phyloP scores from a whole-genome alignment of 2,888 invertebrate genomes.

The Zaprionus obscuricornis region DNA sequence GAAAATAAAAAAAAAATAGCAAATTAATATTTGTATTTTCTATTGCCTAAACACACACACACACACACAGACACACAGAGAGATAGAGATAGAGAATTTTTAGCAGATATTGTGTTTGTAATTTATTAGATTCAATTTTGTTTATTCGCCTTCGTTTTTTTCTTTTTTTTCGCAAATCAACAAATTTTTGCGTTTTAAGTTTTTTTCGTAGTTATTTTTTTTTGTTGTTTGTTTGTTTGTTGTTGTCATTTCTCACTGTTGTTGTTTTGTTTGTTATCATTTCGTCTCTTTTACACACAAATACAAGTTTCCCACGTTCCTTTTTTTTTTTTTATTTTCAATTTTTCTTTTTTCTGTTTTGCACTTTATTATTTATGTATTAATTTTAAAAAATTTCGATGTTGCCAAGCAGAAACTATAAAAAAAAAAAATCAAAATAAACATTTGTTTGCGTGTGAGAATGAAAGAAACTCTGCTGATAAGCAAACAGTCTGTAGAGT shows the following conservation, averaged over 20 bases:
- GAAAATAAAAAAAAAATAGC: constrained; percentile 15
- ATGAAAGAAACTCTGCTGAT: constrained; percentile 44
- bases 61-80: background rate
- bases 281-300: constrained; percentile 1
- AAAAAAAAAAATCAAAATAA: constrained; percentile 9
- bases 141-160: no score
- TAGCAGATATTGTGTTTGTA: constrained; percentile 30
- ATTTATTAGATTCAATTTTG: constrained; percentile 60
- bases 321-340: background rate
- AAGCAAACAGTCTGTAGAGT: constrained; percentile 42
- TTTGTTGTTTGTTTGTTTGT: constrained; percentile 4
- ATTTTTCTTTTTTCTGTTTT: constrained; percentile 5
- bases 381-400: background rate
- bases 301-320: constrained; percentile 34
- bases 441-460: no score
- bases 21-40: constrained; percentile 51
- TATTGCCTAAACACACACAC: constrained; percentile 36
- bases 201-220: constrained; percentile 16
- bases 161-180: constrained; percentile 50
- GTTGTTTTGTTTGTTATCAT: constrained; percentile 39
- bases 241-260: no score
- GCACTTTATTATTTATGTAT: background rate
- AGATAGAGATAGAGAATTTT: background rate
- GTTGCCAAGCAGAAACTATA: constrained; percentile 1
- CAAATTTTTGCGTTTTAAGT: constrained; percentile 40